These are phyloP conservation scores for Agapetus fuscipes DNA, from an alignment of 2,888 invertebrate species.

Conservation along the genomic window DNA sequence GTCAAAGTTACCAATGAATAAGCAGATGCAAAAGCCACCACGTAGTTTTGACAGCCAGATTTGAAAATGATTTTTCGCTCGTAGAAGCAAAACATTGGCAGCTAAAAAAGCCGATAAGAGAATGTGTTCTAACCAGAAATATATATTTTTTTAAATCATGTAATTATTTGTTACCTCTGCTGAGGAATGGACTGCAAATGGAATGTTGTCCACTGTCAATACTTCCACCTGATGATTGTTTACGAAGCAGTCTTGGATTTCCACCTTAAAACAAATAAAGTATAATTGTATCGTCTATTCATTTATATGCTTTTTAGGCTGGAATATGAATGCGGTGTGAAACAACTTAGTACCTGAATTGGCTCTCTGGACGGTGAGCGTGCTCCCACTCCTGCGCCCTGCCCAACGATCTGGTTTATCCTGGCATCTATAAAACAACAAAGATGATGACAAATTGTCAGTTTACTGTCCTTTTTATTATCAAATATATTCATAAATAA, in stretches of 20 bases:
- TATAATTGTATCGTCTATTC: background rate
- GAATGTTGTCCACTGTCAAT: constrained; percentile 19
- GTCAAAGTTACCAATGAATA: too few species aligned
- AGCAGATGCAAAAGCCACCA: too few species aligned
- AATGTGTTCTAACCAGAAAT: too few species aligned
- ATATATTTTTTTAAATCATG: background rate
- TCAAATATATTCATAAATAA: too few species aligned
- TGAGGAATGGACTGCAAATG: constrained; percentile 15
- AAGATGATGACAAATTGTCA: background rate
- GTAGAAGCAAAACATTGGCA: too few species aligned
- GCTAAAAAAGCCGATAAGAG: too few species aligned
- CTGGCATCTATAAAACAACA: constrained; percentile 8
- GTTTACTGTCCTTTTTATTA: too few species aligned
- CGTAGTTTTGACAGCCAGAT: too few species aligned
- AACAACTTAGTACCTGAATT: constrained; percentile 13
- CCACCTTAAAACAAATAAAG: constrained; percentile 9
- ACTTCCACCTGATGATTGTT: constrained; percentile 20
- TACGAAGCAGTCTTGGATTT: constrained; percentile 16
- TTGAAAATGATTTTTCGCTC: too few species aligned
- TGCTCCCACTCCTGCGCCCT: constrained; percentile 8
- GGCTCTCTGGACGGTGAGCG: constrained; percentile 17
- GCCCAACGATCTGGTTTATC: constrained; percentile 12
- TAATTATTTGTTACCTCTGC: constrained; percentile 12
- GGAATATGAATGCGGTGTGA: too few species aligned
- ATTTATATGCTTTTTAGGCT: background rate